Conservation (phyloP, 2,797 vertebrate genomes). For the Psittacula echo region DNA sequence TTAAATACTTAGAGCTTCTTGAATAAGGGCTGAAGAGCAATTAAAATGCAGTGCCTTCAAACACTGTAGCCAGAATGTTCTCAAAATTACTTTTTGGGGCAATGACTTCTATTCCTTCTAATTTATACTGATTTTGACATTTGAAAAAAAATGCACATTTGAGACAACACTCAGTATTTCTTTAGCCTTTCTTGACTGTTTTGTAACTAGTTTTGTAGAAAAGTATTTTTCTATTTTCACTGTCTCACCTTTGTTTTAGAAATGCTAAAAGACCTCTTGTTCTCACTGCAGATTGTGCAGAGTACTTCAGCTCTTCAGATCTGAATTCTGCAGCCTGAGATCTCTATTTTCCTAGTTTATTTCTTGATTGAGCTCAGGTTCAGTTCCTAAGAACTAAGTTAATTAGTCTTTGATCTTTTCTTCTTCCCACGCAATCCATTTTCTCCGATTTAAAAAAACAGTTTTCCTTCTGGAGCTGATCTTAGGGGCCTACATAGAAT, state of each 20-base stretch:
- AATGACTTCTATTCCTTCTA: background rate
- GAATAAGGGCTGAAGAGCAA: background rate
- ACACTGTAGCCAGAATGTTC: background rate
- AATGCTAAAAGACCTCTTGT: background rate
- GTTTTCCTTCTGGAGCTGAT: background rate
- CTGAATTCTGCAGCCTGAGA: background rate
- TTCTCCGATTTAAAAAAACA: background rate
- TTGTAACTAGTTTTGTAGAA: background rate
- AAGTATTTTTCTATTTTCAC: background rate
- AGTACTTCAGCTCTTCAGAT: background rate
- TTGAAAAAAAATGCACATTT: background rate
- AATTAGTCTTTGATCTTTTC: constrained; percentile 28
- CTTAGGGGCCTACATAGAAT: background rate
- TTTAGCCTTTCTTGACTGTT: background rate
- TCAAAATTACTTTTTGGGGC: background rate
- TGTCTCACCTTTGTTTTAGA: background rate
- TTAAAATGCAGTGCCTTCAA: background rate
- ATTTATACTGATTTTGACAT: background rate
- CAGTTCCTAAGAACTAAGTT: background rate
- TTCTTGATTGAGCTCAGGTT: background rate
- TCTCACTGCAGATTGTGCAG: background rate
- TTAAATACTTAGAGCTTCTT: background rate
- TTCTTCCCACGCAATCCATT: background rate
- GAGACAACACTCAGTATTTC: background rate
- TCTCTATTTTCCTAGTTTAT: background rate